Base-by-base conservation (phyloP, 2,797 vertebrate species). In the Borostomias antarcticus region DNA sequence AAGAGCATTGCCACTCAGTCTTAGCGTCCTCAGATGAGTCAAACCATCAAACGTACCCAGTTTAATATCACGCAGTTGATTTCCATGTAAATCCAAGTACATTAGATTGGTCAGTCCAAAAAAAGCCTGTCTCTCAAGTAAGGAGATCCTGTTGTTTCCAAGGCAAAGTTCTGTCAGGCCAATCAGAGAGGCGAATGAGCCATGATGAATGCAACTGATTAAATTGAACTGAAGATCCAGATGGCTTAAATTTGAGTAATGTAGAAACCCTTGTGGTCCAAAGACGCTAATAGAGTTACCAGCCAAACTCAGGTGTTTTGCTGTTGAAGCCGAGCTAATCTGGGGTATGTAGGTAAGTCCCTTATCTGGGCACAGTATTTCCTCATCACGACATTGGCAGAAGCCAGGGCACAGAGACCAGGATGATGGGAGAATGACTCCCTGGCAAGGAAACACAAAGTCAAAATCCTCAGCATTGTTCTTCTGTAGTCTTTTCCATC, bases 181-280 rank as follows among this genome's bases (percentile, higher is more conserved):
- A 43, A 15, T 58, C 4, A 64, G 70, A 37, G 64, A 54, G 32
- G 40, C 32, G 53, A 74, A 67, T 59, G 62, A 54, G 10, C 52
- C 52, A 59, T 26, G 53, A 51, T 26, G 17, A 32, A 70, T 30
- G 29, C 43, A 51, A 48, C 30, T 33, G 40, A 62, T 53, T 9
- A 30, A 66, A 29, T 59, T 30, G 17, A 35, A 60, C 51, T 57
- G 50, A 58, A 73, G 63, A 66, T 79, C 64, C 57, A 76, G 62
- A 45, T 52, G 23, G 58, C 21, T 61, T 40, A 63, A 25, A 48
- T 64, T 52, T 40, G 59, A 51, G 28, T 45, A 52, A 25, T 63
- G 48, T 40, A 2, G 9, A 48, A 78, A 65, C 50, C 45, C 54
- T 9, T 48, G 21, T 19, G n/a, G 13, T 63, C 15, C 15, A 11